Evolutionary conservation across 2,888 invertebrate genomes (phyloP).

Genomic region (Mycalesis mineus): DNA sequence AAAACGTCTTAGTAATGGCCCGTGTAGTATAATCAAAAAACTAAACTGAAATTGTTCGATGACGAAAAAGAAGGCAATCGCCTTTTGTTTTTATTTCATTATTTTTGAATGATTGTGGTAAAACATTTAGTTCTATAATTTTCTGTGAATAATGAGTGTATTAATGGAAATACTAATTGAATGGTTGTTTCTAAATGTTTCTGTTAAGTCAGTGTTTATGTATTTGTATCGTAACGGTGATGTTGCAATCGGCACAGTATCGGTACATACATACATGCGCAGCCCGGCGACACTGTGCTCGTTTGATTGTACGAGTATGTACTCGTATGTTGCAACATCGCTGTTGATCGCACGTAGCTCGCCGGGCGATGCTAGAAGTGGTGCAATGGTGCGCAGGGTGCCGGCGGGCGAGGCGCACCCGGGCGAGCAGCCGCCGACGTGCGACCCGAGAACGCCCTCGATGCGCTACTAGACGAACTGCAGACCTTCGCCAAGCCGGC

Average conservation of each 20-base stretch:
- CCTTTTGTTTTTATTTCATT: constrained; percentile 57
- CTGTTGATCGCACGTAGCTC: constrained; percentile 53
- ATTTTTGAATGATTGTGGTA: constrained; percentile 63
- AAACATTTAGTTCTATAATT: constrained; percentile 51
- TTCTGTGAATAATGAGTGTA: constrained; percentile 62
- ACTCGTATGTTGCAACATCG: constrained; percentile 47
- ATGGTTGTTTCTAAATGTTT: constrained; percentile 65
- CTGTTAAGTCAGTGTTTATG: constrained; percentile 46
- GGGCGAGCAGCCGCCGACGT: constrained; percentile 48
- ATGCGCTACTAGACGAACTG: constrained; percentile 95
- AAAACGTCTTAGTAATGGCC: neutral
- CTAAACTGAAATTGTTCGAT: constrained; percentile 32
- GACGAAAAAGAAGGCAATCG: constrained; percentile 49
- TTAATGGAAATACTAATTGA: constrained; percentile 52
- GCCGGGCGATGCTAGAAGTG: constrained; percentile 59
- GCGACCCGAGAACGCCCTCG: constrained; percentile 97
- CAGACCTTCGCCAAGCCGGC: constrained; percentile 91
- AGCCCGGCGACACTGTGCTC: neutral
- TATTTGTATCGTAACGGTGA: constrained; percentile 47
- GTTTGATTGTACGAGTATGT: neutral
- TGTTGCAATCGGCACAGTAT: constrained; percentile 44
- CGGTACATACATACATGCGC: neutral
- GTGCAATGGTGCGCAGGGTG: constrained; percentile 68
- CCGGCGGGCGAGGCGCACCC: constrained; percentile 52
- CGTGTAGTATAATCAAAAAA: neutral